These are phyloP conservation scores for Geococcyx californianus DNA, from an alignment of 2,113 vertebrate species.

Conservation along the genomic window DNA sequence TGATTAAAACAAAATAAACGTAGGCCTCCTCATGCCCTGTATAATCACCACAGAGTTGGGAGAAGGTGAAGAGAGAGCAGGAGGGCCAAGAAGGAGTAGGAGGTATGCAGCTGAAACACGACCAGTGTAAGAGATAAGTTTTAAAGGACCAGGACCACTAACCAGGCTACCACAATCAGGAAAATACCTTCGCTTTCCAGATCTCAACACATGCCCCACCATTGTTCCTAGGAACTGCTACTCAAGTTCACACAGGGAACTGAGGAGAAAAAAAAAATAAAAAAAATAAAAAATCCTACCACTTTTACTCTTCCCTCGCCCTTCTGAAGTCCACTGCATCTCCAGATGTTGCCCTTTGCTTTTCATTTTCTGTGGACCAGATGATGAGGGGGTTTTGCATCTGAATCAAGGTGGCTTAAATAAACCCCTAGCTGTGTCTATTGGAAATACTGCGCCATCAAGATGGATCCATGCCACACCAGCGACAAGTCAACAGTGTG, in stretches of 20 bases:
- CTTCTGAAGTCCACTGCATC: not conserved
- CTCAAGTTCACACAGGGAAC: not conserved
- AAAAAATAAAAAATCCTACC: not conserved
- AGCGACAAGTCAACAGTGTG: not conserved
- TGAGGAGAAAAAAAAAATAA: not conserved
- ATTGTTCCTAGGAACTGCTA: not conserved
- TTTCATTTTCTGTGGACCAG: not conserved
- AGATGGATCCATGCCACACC: not conserved
- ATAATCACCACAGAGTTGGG: not conserved
- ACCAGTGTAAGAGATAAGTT: not conserved
- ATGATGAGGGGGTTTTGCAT: not conserved
- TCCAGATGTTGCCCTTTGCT: not conserved
- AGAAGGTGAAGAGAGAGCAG: not conserved
- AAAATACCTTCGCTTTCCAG: not conserved
- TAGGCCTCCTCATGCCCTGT: not conserved
- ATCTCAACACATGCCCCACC: not conserved
- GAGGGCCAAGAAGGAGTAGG: not conserved
- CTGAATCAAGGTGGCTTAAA: conserved; percentile 2
- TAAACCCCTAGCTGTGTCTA: not conserved
- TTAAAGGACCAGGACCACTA: not conserved
- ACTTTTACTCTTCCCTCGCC: not conserved
- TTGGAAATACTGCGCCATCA: not conserved
- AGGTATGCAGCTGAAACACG: not conserved
- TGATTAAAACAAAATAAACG: not conserved
- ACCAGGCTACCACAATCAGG: not conserved